Evolutionary conservation across 2,797 vertebrate genomes (phyloP).

Genomic region (Sebastes flavidus): DNA sequence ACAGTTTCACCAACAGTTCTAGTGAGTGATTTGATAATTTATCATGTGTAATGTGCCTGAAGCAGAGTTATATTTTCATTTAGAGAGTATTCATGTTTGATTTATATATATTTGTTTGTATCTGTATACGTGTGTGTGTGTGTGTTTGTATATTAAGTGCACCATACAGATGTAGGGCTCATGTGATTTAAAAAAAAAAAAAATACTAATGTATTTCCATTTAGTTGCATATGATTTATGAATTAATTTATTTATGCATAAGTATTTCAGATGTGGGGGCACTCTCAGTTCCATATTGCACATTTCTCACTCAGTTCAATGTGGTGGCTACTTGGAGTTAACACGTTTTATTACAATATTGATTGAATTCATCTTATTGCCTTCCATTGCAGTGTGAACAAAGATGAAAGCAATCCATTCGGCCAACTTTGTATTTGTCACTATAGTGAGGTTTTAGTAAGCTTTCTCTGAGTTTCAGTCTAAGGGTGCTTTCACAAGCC

Average conservation of each 20-base stretch:
- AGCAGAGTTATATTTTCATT: constrained; percentile 33
- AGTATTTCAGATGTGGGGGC: not conserved
- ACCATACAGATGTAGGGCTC: not conserved
- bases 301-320: not conserved
- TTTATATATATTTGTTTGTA: constrained; percentile 17
- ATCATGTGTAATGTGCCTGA: constrained; percentile 28
- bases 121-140: not conserved
- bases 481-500: no score
- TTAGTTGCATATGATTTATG: constrained; percentile 4
- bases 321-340: not conserved
- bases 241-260: not conserved
- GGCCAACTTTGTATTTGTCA: not conserved
- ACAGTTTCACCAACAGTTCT: constrained; percentile 23
- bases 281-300: not conserved
- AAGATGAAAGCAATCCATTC: constrained; percentile 2
- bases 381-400: not conserved
- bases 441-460: not conserved
- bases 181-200: not conserved
- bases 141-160: not conserved
- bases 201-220: not conserved
- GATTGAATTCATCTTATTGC: not conserved
- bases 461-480: not conserved
- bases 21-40: constrained; percentile 43
- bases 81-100: not conserved
- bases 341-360: not conserved